These are phyloP conservation scores for Orthosia gracilis DNA, from an alignment of 2,888 invertebrate genomes.

Conservation along the genomic window DNA sequence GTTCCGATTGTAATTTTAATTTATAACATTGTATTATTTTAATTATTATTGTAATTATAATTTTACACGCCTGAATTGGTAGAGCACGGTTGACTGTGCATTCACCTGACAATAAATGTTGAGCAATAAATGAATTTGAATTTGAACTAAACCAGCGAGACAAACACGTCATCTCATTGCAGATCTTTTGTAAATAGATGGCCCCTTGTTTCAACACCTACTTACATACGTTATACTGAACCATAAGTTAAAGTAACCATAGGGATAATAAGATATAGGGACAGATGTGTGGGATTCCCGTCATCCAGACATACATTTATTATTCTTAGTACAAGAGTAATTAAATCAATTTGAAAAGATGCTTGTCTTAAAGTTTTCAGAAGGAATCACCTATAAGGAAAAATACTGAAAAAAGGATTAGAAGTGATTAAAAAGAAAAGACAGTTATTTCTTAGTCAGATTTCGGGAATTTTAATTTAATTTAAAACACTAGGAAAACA, in stretches of 20 bases:
- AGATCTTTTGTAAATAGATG: neutral
- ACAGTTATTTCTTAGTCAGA: neutral
- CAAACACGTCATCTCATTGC: neutral
- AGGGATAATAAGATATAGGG: conserved; percentile 2
- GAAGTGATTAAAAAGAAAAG: neutral
- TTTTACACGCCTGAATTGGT: too few relatives aligned
- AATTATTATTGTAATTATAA: too few relatives aligned
- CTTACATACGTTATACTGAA: neutral
- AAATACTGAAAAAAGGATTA: neutral
- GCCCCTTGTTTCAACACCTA: neutral
- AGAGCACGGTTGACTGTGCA: too few relatives aligned
- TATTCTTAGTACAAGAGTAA: conserved; percentile 50
- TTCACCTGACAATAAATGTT: too few relatives aligned
- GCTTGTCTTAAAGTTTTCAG: conserved; percentile 34
- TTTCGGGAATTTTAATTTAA: neutral
- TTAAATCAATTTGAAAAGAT: conserved; percentile 48
- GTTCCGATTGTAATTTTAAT: too few relatives aligned
- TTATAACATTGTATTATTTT: too few relatives aligned
- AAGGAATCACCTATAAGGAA: conserved; percentile 13
- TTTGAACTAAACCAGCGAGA: too few relatives aligned
- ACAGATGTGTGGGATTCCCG: conserved; percentile 47
- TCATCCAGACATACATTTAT: neutral
- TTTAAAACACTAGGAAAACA: neutral
- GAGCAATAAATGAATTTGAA: too few relatives aligned
- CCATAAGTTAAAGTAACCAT: conserved; percentile 22